A percentile compares a stretch with the other conserved stretches of the same genome.
Conservation (phyloP, 2,797 vertebrate species). For the Rhabdophis nuchalis region DNA sequence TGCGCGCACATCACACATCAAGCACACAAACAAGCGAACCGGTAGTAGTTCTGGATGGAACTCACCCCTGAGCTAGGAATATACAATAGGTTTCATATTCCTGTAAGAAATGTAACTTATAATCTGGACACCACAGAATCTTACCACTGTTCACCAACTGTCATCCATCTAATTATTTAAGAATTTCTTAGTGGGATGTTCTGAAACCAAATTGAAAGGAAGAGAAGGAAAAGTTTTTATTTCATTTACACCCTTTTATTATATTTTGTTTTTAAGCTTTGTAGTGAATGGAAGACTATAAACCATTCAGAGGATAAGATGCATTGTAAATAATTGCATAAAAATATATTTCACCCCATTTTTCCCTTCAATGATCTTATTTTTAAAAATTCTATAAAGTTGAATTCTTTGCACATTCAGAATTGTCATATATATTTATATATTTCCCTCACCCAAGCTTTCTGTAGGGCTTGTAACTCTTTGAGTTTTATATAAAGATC, state of each 20-base stretch:
- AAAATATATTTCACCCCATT: too few species aligned
- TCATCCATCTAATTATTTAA: not conserved
- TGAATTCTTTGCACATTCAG: not conserved
- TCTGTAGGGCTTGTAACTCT: not conserved
- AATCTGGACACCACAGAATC: not conserved
- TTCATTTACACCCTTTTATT: not conserved
- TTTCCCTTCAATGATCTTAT: not conserved
- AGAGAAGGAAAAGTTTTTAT: not conserved
- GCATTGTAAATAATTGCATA: not conserved
- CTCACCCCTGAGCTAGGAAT: not conserved
- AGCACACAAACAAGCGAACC: too few species aligned
- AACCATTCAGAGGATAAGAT: not conserved
- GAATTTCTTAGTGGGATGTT: not conserved
- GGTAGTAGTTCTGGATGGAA: too few species aligned
- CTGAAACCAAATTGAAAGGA: not conserved
- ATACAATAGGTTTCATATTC: not conserved
- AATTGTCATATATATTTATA: not conserved
- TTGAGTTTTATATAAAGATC: not conserved
- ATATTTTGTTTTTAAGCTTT: not conserved
- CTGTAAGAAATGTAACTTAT: not conserved
- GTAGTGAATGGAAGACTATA: not conserved
- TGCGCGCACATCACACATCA: too few species aligned
- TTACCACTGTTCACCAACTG: not conserved
- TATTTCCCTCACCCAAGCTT: not conserved
- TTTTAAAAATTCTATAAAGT: not conserved